Percentiles rank a stretch among this genome's conserved stretches.
Conservation (phyloP, 2,888 invertebrate genomes). For the Metellina segmentata region DNA sequence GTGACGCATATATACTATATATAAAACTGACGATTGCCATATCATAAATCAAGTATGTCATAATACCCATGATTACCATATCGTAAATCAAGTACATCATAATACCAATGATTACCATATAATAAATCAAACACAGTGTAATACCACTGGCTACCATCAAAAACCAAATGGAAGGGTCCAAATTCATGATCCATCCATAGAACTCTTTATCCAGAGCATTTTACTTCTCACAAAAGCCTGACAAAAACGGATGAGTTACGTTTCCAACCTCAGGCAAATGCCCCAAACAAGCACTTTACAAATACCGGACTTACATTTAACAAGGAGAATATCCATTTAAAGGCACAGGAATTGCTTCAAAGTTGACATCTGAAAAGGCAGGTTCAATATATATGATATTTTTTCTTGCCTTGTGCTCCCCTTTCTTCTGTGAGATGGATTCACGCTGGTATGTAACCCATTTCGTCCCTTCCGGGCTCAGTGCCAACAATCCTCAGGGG, state of each 20-base stretch:
- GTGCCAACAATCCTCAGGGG: constrained; percentile 53
- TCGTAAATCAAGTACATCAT: too few species aligned
- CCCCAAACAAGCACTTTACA: constrained; percentile 28
- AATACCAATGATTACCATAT: too few species aligned
- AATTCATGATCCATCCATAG: too few species aligned
- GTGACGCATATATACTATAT: too few species aligned
- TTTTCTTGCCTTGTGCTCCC: neutral
- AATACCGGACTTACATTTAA: constrained; percentile 28
- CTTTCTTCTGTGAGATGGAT: constrained; percentile 15
- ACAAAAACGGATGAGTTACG: constrained; percentile 22
- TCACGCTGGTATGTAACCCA: constrained; percentile 52
- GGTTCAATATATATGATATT: constrained; percentile 18
- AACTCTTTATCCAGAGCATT: too few species aligned
- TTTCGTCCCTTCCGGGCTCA: constrained; percentile 44
- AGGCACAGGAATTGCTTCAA: constrained; percentile 43
- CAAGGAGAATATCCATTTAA: constrained; percentile 54
- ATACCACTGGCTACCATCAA: too few species aligned
- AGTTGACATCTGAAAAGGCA: constrained; percentile 48
- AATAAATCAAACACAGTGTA: too few species aligned
- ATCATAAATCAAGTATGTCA: too few species aligned
- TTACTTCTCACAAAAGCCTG: neutral
- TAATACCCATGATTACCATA: too few species aligned
- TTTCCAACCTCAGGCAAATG: neutral
- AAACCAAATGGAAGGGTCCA: too few species aligned
- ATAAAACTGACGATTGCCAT: too few species aligned